Evolutionary conservation across 2,113 vertebrate species (phyloP).

Genomic region (Gobio gobio): DNA sequence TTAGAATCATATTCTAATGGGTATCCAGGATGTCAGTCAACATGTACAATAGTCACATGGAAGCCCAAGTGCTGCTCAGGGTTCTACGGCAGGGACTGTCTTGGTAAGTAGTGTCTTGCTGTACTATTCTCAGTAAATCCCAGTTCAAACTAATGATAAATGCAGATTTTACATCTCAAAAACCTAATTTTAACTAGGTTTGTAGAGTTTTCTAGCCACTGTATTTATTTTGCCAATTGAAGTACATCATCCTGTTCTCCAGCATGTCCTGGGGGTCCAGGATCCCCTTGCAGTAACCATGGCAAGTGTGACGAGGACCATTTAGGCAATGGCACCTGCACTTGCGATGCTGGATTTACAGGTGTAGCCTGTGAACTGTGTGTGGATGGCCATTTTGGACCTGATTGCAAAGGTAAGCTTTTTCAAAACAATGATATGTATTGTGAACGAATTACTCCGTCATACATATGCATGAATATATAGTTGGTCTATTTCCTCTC

Average conservation of each 20-base stretch:
- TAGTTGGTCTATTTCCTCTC: background rate
- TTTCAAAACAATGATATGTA: background rate
- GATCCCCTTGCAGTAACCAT: constrained; percentile 79
- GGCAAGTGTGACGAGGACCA: constrained; percentile 82
- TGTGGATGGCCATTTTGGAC: constrained; percentile 77
- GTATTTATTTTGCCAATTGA: background rate
- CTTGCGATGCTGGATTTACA: constrained; percentile 78
- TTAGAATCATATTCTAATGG: background rate
- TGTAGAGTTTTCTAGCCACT: background rate
- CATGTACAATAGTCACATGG: constrained; percentile 79
- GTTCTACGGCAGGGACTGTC: constrained; percentile 87
- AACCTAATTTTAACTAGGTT: background rate
- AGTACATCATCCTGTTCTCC: constrained; percentile 4
- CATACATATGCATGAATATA: no score
- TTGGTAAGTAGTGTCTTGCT: constrained; percentile 73
- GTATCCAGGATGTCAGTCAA: constrained; percentile 77
- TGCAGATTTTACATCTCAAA: background rate
- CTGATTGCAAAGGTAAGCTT: constrained; percentile 80
- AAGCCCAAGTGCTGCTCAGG: constrained; percentile 84
- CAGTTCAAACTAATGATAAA: background rate
- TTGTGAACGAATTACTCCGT: no score
- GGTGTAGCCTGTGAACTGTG: constrained; percentile 88
- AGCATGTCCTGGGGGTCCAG: constrained; percentile 88
- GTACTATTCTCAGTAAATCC: background rate
- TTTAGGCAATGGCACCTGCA: constrained; percentile 81